Evolutionary conservation across 2,113 vertebrate species (phyloP).

Genomic region (Aptenodytes forsteri): DNA sequence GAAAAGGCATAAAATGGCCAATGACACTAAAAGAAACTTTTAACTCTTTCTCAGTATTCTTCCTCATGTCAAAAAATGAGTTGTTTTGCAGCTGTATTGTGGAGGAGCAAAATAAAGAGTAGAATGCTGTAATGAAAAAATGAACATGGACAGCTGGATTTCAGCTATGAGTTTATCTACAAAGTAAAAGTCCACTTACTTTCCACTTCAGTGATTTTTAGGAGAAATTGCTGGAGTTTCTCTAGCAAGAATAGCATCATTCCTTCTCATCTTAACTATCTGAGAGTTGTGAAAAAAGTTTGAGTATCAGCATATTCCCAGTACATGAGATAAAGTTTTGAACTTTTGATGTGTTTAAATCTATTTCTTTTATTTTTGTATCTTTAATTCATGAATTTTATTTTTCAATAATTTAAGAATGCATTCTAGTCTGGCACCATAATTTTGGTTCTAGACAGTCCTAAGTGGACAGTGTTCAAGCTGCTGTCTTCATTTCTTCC

Average conservation of each 20-base stretch:
- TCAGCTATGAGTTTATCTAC: neutral
- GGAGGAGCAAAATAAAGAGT: neutral
- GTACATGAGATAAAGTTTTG: neutral
- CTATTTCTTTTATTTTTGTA: neutral
- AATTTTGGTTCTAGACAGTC: neutral
- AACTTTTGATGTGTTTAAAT: neutral
- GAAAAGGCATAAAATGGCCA: neutral
- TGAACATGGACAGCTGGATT: neutral
- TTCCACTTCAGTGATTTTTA: neutral
- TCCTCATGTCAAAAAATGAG: neutral
- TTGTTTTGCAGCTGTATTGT: neutral
- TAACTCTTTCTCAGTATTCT: neutral
- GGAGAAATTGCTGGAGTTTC: neutral
- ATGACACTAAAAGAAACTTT: neutral
- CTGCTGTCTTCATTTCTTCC: neutral
- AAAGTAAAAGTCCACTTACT: neutral
- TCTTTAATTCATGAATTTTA: neutral
- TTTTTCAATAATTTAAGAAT: neutral
- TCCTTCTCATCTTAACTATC: neutral
- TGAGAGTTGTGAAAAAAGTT: neutral
- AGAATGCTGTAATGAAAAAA: neutral
- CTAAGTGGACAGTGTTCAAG: neutral
- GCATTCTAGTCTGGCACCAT: neutral
- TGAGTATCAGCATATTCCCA: neutral
- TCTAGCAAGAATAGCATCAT: neutral